These are phyloP conservation scores for Dysidea cf. avara DNA, from an alignment of 37 sponge, comb jelly and placozoan species.

Conservation along the genomic window DNA sequence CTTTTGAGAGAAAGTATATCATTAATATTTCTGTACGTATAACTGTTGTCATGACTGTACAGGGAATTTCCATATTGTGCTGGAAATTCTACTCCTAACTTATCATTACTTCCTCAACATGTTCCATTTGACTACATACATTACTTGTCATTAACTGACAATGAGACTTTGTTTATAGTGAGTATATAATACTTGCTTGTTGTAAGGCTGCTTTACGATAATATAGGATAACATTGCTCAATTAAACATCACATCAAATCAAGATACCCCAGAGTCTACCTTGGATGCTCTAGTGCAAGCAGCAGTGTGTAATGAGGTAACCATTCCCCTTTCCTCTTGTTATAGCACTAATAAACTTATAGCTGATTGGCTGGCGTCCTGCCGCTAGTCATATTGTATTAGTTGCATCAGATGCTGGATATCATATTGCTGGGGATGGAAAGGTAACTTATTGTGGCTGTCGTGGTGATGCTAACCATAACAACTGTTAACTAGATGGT, in stretches of 20 bases:
- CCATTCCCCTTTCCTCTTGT: not conserved
- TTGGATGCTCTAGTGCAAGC: slow-evolving; percentile 84
- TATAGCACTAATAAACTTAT: not conserved
- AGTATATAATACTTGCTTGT: not conserved
- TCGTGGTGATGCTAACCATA: no score
- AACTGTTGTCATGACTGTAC: not conserved
- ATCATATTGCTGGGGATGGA: slow-evolving; percentile 71
- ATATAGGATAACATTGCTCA: not conserved
- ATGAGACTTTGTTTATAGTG: not conserved
- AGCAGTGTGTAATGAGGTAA: slow-evolving; percentile 24
- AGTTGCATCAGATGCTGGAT: slow-evolving; percentile 40
- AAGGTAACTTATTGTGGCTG: slow-evolving; percentile 5
- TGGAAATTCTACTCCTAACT: no score
- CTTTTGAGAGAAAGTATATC: not conserved
- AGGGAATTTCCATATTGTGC: no score
- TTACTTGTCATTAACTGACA: slow-evolving; percentile 1
- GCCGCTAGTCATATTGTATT: slow-evolving; percentile 38
- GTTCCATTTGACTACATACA: slow-evolving; percentile 21
- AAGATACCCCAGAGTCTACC: slow-evolving; percentile 66
- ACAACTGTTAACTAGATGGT: slow-evolving; percentile 9
- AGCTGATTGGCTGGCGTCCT: slow-evolving; percentile 58
- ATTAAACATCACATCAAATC: slow-evolving; percentile 35
- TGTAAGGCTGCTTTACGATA: not conserved
- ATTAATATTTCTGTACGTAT: not conserved
- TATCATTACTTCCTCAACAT: no score